Conservation (phyloP, 2,888 invertebrate genomes). For the Caenorhabditis sinica region DNA sequence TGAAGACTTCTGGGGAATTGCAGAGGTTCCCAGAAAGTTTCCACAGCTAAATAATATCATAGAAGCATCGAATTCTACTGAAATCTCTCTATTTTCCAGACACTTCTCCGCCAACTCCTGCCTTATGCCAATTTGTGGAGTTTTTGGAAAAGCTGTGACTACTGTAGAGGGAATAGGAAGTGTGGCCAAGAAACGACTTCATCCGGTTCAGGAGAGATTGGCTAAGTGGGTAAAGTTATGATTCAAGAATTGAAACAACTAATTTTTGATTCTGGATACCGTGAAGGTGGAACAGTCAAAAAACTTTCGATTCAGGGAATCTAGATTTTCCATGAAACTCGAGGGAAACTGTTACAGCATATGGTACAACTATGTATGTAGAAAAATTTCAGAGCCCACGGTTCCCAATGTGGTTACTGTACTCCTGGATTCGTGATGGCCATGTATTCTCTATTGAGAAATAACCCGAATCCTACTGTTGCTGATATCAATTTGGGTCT, state of each 20-base stretch:
- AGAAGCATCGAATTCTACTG: no score
- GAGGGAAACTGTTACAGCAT: no score
- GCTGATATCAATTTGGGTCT: constrained; percentile 78
- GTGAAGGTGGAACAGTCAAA: no score
- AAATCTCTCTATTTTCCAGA: constrained; percentile 73
- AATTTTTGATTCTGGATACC: background rate
- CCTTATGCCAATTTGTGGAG: constrained; percentile 91
- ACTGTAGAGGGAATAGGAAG: constrained; percentile 96
- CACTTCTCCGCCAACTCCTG: constrained; percentile 90
- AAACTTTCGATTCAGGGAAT: no score
- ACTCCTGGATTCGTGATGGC: constrained; percentile 98
- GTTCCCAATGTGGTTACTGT: constrained; percentile 96
- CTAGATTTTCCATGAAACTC: no score
- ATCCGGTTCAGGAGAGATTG: constrained; percentile 89
- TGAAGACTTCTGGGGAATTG: no score
- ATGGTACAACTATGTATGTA: no score
- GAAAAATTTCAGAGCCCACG: constrained; percentile 88
- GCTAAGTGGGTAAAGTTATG: constrained; percentile 74
- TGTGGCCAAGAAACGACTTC: constrained; percentile 88
- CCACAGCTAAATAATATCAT: no score
- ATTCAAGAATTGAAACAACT: no score
- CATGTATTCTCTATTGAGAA: constrained; percentile 92
- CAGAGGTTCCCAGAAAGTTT: no score
- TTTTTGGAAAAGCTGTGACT: constrained; percentile 93
- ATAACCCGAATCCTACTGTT: constrained; percentile 87